Base-by-base conservation (phyloP, 2,113 vertebrate species). In the Nicator chloris region DNA sequence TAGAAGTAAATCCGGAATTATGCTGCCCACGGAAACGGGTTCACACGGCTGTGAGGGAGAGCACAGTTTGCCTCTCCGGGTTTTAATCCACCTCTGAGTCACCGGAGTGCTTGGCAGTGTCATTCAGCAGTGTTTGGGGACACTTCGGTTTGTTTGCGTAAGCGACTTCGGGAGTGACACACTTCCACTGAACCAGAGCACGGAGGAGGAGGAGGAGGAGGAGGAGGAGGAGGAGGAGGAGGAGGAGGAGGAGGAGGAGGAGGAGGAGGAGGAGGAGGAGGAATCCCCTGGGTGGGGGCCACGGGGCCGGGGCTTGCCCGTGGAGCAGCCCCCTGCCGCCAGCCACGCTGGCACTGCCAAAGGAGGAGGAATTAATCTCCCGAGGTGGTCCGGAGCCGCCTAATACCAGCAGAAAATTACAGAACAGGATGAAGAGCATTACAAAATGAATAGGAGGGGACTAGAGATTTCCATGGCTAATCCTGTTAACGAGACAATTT, bases 401-500 rank as follows among this genome's bases (percentile, higher is more conserved):
- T 92, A 93, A 96, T 94, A 87, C 91, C 92, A 93, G 97, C 96
- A 98, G 97, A 97, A 97, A 98, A 98, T 96, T 93, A 97, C 82
- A 95, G 96, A 97, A 96, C 95, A 92, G 9, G 85, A 96, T 88
- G 97, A 96, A 96, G 95, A 97, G 94, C 94, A 77, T 97, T 97
- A 97, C 91, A 96, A 92, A 95, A 82, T 50, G 95, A 93, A 96
- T 96, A 97, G 98, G 98, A 98, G 97, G 97, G 96, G 91, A 97
- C 84, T n/a, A 80, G 93, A 97, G 97, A 97, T 96, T 97, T 92
- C 98, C 93, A 26, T 97, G 97, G 97, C 96, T 98, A 98, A 98
- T 98, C 98, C 95, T 97, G 97, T 98, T 98, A 98, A 94, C 40
- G 40, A 98, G 97, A 98, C 98, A 97, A 98, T 98, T 98, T 97